Base-by-base conservation (phyloP, 2,888 invertebrate genomes). In the Dasysyrphus tricinctus region DNA sequence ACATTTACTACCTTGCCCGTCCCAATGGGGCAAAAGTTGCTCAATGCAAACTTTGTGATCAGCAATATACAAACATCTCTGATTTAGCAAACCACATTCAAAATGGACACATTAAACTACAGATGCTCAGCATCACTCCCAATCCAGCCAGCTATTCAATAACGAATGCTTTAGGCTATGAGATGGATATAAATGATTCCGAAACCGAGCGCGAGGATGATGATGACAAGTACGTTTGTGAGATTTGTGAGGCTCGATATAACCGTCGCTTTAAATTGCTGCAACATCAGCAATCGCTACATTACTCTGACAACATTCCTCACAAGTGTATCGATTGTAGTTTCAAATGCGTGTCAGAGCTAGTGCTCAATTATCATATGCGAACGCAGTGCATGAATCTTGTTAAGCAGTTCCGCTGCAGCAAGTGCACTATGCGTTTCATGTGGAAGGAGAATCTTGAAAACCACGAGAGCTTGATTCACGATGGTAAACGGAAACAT, bases 291-390 rank as follows among this genome's bases (percentile, higher is more conserved):
- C 90, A 91, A 75, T 89, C 90, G 0, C 78, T 90, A 39, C 92
- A 92, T 77, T 89, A 88, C 19, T 90, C 94, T 73, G 94, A 94
- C 1, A 93, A 94, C 84, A 90, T 93, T 8, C 94, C 93, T 0
- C 90, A 93, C 44, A 92, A 93, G 42, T 95, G 95, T 88, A 92
- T 92, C 39, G 91, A 93, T 29, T 95, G 95, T 89, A 91, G 92
- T 29, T 94, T 94, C 91, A 91, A 93, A 57, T 94, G 94, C 84
- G 94, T 94, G 0, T 93, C 94, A 1, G 90, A 93, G 63, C 93
- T 93, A 80, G 92, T 94, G 16, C 93, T 94, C 3, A 92, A 92
- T 0, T 93, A 94, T 11, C 95, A 95, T 92, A 56, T 93, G 92
- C 89, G 93, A 90, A 89, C 92, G 86, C 92, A 92, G 77, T 93